phyloP scores from a whole-genome alignment of 2,888 invertebrate genomes.

The Tridacna crocea region DNA sequence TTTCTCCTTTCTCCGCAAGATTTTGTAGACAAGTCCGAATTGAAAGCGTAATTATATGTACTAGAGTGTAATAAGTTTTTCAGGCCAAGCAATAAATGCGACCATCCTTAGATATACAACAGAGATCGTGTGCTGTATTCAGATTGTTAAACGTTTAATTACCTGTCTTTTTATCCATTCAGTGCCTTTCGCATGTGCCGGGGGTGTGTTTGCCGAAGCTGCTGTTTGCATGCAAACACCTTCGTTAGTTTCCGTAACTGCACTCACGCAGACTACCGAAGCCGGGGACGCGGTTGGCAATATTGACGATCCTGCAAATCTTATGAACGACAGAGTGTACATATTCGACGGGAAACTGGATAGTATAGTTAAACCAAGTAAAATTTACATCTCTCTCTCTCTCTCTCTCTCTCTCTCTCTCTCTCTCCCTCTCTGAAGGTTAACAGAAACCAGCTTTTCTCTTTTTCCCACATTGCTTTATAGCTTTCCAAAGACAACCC shows the following conservation, averaged over 20 bases:
- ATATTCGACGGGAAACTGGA: conserved; percentile 81
- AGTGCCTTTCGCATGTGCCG: conserved; percentile 70
- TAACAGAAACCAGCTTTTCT: too few relatives aligned
- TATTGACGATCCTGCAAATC: conserved; percentile 78
- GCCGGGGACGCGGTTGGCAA: conserved; percentile 67
- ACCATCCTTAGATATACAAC: too few relatives aligned
- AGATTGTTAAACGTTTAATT: background rate
- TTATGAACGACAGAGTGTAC: conserved; percentile 77
- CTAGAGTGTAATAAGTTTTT: too few relatives aligned
- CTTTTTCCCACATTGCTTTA: too few relatives aligned
- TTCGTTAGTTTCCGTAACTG: conserved; percentile 44
- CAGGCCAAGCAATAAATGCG: too few relatives aligned
- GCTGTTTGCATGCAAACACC: conserved; percentile 66
- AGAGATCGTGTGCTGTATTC: too few relatives aligned
- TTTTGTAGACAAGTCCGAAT: too few relatives aligned
- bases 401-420: background rate
- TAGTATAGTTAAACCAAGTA: conserved; percentile 80
- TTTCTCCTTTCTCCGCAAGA: too few relatives aligned
- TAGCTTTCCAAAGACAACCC: too few relatives aligned
- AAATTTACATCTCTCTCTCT: background rate
- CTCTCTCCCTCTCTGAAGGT: too few relatives aligned
- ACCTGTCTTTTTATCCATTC: background rate
- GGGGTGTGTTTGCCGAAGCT: conserved; percentile 44
- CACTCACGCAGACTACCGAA: conserved; percentile 50
- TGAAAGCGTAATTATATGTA: too few relatives aligned